Evolutionary conservation across 2,797 vertebrate genomes (phyloP).

Genomic region (Rhynchonycteris naso): DNA sequence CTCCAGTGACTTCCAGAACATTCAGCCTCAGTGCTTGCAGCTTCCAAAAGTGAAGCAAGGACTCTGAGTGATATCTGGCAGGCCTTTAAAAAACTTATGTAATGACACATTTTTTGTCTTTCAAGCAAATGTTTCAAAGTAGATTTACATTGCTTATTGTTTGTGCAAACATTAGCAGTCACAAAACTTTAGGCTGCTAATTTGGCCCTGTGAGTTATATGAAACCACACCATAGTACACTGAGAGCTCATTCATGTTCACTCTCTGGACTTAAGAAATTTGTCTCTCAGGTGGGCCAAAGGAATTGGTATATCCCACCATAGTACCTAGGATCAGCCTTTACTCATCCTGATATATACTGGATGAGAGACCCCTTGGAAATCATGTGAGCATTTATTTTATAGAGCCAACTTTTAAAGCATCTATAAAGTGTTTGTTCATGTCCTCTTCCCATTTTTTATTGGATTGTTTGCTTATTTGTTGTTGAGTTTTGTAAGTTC

Average conservation of each 20-base stretch:
- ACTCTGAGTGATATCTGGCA: conserved; percentile 26
- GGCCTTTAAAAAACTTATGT: conserved; percentile 30
- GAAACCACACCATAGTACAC: background rate
- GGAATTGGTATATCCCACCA: background rate
- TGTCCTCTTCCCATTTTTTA: too few relatives aligned
- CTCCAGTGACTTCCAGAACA: conserved; percentile 48
- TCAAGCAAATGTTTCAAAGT: conserved; percentile 23
- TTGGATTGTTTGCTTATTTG: too few relatives aligned
- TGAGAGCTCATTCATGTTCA: background rate
- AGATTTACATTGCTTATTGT: conserved; percentile 8
- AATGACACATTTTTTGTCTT: conserved; percentile 5
- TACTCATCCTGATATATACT: background rate
- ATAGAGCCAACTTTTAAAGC: background rate
- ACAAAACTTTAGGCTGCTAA: background rate
- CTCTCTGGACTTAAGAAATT: background rate
- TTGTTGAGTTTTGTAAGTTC: too few relatives aligned
- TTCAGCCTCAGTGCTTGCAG: background rate
- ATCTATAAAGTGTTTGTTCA: background rate
- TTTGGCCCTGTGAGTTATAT: background rate
- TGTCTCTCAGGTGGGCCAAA: background rate
- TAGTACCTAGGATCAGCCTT: background rate
- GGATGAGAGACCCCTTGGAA: background rate
- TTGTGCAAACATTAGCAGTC: background rate
- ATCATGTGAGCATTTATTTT: background rate
- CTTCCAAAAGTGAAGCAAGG: conserved; percentile 46